A percentile compares a stretch with the other conserved stretches of the same genome.
phyloP scores from a whole-genome alignment of 30 jellyfish, hydroid and myxozoan genomes.

The Hydractinia echinata region DNA sequence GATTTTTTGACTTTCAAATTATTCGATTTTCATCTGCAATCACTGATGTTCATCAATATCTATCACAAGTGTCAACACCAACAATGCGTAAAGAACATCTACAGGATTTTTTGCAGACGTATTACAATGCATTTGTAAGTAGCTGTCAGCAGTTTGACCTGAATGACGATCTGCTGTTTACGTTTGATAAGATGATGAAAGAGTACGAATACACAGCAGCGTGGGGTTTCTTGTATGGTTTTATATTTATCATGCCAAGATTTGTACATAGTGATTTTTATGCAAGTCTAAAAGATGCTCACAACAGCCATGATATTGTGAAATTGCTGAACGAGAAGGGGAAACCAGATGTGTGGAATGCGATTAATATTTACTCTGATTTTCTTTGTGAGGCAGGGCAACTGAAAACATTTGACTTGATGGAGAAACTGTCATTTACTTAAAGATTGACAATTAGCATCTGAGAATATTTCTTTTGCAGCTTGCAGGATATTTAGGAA shows the following conservation, averaged over 20 bases:
- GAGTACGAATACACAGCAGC: slow-evolving; percentile 3
- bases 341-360: background rate
- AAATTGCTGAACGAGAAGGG: background rate
- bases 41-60: slow-evolving; percentile 9
- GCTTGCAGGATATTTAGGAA: too few relatives aligned
- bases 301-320: background rate
- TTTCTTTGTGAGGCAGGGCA: background rate
- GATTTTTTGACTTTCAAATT: slow-evolving; percentile 16
- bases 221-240: slow-evolving; percentile 21
- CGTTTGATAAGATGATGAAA: background rate
- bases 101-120: background rate
- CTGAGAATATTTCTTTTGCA: too few relatives aligned
- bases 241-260: slow-evolving; percentile 16
- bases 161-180: background rate
- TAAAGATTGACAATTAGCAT: too few relatives aligned
- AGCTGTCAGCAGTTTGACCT: background rate
- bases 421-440: background rate
- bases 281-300: background rate
- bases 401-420: background rate
- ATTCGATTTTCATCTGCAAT: slow-evolving; percentile 10
- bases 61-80: slow-evolving; percentile 20
- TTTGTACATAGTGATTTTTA: background rate
- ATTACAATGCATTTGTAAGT: background rate
- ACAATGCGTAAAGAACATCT: background rate
- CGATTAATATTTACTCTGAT: background rate